A percentile compares a stretch with the other conserved stretches of the same genome.
These are phyloP conservation scores for Drosophila sproati DNA, from an alignment of 1,140 invertebrate genomes.

Conservation along the genomic window DNA sequence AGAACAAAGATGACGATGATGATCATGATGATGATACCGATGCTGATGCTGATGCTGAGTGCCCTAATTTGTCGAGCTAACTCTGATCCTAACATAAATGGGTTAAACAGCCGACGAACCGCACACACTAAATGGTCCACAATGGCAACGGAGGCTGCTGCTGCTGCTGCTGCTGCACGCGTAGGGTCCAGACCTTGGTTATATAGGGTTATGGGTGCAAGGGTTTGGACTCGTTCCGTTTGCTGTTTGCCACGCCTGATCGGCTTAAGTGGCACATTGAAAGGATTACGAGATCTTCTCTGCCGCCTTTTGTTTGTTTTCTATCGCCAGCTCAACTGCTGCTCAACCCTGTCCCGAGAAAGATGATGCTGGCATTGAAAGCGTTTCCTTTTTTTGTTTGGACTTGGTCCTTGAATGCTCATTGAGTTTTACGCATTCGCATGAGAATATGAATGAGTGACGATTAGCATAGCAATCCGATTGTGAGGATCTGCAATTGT, in stretches of 20 bases:
- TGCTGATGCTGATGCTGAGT: constrained; percentile 51
- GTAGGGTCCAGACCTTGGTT: constrained; percentile 39
- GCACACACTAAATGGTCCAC: constrained; percentile 75
- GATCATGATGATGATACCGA: not conserved
- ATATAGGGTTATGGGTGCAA: constrained; percentile 33
- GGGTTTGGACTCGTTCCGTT: constrained; percentile 33
- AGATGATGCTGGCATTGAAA: constrained; percentile 17
- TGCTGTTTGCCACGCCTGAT: constrained; percentile 62
- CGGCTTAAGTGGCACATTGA: constrained; percentile 82
- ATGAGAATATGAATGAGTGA: constrained; percentile 14
- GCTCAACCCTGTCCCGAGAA: constrained; percentile 29
- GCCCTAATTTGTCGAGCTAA: constrained; percentile 79
- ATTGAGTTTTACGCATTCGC: constrained; percentile 73
- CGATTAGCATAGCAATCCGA: constrained; percentile 77
- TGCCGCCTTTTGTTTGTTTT: constrained; percentile 22
- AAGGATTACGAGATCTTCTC: constrained; percentile 71
- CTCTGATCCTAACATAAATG: constrained; percentile 61
- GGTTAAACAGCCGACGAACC: constrained; percentile 74
- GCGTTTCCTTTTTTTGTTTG: not conserved
- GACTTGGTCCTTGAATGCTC: constrained; percentile 60
- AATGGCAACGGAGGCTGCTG: constrained; percentile 50
- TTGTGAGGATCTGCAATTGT: constrained; percentile 73
- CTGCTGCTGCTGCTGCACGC: constrained; percentile 37
- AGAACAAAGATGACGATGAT: constrained; percentile 38
- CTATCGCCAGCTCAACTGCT: constrained; percentile 3